Evolutionary conservation across 2,888 invertebrate species (phyloP).

Genomic region (Pristionchus exspectatus): DNA sequence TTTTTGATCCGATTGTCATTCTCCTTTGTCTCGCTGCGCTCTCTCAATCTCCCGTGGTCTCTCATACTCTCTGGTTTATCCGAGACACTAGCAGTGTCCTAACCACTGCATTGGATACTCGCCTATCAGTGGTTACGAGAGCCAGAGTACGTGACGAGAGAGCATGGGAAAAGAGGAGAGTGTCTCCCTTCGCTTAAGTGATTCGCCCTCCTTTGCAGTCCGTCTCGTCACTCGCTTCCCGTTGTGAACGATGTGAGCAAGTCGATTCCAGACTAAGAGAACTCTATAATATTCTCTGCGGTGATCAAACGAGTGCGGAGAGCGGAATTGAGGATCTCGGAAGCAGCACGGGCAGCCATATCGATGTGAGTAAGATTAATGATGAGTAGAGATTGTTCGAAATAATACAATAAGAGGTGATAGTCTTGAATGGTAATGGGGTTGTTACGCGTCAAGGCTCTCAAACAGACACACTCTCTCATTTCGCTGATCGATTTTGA

Average conservation of each 20-base stretch:
- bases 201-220: slow-evolving; percentile 57
- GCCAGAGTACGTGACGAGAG: not conserved
- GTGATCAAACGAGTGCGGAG: slow-evolving; percentile 58
- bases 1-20: not conserved
- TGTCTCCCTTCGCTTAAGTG: not conserved
- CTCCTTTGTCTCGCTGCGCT: not conserved
- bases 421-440: no score
- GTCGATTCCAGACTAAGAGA: slow-evolving; percentile 58
- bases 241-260: slow-evolving; percentile 60
- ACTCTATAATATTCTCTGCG: slow-evolving; percentile 58
- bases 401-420: no score
- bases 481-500: no score
- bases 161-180: not conserved
- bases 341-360: slow-evolving; percentile 61
- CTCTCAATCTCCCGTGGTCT: not conserved
- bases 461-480: no score
- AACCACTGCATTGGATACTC: no score
- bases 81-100: no score
- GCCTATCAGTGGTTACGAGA: no score
- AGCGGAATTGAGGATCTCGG: slow-evolving; percentile 62
- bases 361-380: slow-evolving; percentile 57
- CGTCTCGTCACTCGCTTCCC: slow-evolving; percentile 58
- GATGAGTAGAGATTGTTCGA: not conserved
- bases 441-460: no score
- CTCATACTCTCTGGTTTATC: no score